Percentiles rank a stretch among this genome's conserved stretches.
Evolutionary conservation across 1,140 invertebrate genomes (phyloP).

Genomic region (honey bee (Apis mellifera)): DNA sequence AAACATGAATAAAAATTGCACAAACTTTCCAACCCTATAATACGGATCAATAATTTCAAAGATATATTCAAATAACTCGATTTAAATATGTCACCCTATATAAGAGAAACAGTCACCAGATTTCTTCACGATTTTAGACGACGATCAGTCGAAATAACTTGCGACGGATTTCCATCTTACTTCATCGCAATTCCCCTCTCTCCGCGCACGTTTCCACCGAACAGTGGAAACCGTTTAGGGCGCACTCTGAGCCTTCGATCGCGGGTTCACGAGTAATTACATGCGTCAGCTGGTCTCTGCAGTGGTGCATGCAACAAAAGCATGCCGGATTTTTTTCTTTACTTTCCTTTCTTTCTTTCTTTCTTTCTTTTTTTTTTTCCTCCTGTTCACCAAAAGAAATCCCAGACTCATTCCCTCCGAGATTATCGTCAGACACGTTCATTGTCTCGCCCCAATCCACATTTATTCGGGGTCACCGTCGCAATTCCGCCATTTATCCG

Average conservation of each 20-base stretch:
- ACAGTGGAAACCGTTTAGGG: conserved; percentile 18
- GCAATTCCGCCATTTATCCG: conserved; percentile 27
- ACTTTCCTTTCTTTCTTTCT: too few relatives aligned
- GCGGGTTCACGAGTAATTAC: conserved; percentile 29
- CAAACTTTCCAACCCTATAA: too few relatives aligned
- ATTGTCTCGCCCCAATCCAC: conserved; percentile 22
- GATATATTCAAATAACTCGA: too few relatives aligned
- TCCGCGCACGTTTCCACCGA: background rate
- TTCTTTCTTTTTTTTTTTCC: too few relatives aligned
- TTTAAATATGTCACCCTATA: too few relatives aligned
- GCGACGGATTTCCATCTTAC: background rate
- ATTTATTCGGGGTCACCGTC: conserved; percentile 25
- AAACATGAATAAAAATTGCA: too few relatives aligned
- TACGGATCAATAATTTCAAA: too few relatives aligned
- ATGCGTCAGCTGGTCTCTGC: conserved; percentile 22
- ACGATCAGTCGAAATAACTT: background rate
- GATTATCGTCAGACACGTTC: conserved; percentile 41
- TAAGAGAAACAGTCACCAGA: too few relatives aligned
- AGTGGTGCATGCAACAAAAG: conserved; percentile 7
- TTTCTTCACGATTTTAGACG: background rate
- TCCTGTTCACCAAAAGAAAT: conserved; percentile 11
- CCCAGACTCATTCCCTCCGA: conserved; percentile 34
- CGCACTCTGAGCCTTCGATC: background rate
- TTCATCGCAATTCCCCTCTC: background rate
- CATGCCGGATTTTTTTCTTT: conserved; percentile 7